Evolutionary conservation across 2,113 vertebrate genomes (phyloP).

Genomic region (Mystacornis crossleyi): DNA sequence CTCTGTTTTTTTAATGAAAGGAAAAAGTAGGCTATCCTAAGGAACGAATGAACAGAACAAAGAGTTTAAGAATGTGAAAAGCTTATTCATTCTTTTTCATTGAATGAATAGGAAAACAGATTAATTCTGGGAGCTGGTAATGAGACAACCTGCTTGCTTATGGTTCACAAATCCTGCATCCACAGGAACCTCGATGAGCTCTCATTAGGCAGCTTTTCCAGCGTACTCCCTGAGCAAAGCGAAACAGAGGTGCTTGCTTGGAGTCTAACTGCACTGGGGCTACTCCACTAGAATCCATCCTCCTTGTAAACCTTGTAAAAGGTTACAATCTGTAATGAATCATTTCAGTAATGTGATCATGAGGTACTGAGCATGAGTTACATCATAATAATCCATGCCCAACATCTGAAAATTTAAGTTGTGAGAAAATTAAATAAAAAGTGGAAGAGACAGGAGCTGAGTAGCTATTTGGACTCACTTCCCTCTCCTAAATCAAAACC

Average conservation of each 20-base stretch:
- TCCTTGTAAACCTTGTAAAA: background rate
- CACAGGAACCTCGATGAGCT: background rate
- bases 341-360: background rate
- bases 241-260: background rate
- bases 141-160: background rate
- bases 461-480: background rate
- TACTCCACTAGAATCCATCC: background rate
- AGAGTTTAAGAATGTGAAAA: background rate
- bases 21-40: background rate
- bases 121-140: background rate
- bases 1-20: background rate
- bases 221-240: background rate
- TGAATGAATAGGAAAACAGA: background rate
- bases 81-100: background rate
- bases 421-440: background rate
- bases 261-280: background rate
- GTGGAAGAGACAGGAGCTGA: background rate
- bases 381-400: background rate
- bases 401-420: background rate
- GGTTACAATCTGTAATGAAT: background rate
- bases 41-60: background rate
- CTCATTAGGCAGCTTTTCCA: background rate
- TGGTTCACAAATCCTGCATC: fast-evolving
- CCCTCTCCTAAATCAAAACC: background rate
- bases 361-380: background rate